Evolutionary conservation across 2,113 vertebrate species (phyloP).

Genomic region (Pao palembangensis): DNA sequence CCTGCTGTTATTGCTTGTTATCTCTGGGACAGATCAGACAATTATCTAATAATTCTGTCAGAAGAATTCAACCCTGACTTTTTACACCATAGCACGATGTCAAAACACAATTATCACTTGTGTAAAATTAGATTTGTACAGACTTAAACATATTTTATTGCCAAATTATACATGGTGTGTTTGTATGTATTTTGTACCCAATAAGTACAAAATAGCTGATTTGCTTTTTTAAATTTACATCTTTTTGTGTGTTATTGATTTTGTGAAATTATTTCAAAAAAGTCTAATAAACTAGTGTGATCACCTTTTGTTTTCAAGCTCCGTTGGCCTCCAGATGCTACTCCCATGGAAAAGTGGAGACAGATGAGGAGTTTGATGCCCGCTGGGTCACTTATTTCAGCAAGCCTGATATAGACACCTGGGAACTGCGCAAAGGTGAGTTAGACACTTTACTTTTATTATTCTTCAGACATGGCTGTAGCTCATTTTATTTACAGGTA

Average conservation of each 20-base stretch:
- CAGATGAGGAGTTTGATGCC: constrained; percentile 96
- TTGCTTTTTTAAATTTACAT: neutral
- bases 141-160: too few species aligned
- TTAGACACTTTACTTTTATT: neutral
- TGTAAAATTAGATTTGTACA: too few species aligned
- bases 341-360: constrained; percentile 88
- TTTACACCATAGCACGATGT: too few species aligned
- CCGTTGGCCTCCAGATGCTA: constrained; percentile 82
- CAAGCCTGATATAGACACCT: constrained; percentile 93
- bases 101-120: too few species aligned
- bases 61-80: too few species aligned
- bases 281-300: neutral
- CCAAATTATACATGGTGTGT: too few species aligned
- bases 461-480: neutral
- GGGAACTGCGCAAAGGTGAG: constrained; percentile 95
- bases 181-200: too few species aligned
- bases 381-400: constrained; percentile 97
- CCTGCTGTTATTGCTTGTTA: too few species aligned
- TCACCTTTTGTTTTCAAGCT: constrained; percentile 65
- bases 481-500: neutral
- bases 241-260: neutral
- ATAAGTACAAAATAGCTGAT: too few species aligned
- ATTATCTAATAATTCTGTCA: too few species aligned
- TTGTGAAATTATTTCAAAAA: neutral
- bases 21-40: too few species aligned